Percentiles rank a stretch among this genome's conserved stretches.
Evolutionary conservation across 2,113 vertebrate species (phyloP).

Genomic region (Gadus chalcogrammus): DNA sequence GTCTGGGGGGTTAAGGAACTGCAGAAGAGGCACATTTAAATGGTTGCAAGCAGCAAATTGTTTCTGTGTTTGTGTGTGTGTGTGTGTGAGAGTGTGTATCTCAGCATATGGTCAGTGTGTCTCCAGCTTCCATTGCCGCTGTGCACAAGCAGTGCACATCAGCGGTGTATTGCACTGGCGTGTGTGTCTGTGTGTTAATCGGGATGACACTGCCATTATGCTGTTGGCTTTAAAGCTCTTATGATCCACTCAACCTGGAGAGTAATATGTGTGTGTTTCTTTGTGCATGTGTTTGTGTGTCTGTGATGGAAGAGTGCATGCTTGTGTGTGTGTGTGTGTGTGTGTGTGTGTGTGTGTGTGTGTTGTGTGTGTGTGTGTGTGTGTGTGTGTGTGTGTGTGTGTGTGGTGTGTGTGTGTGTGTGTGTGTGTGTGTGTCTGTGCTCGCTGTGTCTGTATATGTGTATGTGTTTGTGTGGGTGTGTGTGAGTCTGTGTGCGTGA

Average conservation of each 20-base stretch:
- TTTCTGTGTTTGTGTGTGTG: conserved; percentile 8
- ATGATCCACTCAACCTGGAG: conserved; percentile 54
- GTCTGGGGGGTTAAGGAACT: too few relatives aligned
- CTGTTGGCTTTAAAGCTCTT: conserved; percentile 59
- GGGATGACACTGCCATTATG: conserved; percentile 44
- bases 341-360: too few relatives aligned
- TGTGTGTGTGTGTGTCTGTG: conserved; percentile 14
- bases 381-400: too few relatives aligned
- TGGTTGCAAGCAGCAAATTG: neutral
- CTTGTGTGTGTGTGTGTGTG: too few relatives aligned
- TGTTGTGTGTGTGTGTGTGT: too few relatives aligned
- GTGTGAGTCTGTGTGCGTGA: too few relatives aligned
- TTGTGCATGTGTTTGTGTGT: too few relatives aligned
- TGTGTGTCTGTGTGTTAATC: neutral
- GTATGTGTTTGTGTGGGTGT: too few relatives aligned
- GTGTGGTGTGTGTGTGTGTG: too few relatives aligned
- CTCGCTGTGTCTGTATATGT: conserved; percentile 30
- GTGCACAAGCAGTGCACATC: too few relatives aligned
- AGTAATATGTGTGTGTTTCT: conserved; percentile 60
- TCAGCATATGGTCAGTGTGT: conserved; percentile 63
- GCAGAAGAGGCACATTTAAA: neutral
- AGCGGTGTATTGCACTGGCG: too few relatives aligned
- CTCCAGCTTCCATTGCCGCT: conserved; percentile 18
- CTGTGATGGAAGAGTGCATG: too few relatives aligned
- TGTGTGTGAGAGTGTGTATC: conserved; percentile 33